Evolutionary conservation across 1,140 invertebrate species (phyloP).

Genomic region (Drosophila azteca): DNA sequence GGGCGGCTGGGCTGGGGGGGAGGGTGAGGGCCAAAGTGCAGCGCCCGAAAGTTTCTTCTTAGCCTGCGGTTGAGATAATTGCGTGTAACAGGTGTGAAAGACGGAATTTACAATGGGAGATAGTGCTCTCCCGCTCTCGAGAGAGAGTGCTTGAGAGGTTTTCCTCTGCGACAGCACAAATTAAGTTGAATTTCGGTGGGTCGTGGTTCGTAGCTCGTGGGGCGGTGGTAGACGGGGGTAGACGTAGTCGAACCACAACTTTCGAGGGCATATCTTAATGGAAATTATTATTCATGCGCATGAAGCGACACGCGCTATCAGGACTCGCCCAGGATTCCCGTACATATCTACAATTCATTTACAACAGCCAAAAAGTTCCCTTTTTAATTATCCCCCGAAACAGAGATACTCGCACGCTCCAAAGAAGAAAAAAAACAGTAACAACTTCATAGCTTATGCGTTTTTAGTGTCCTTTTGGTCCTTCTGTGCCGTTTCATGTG

Average conservation of each 20-base stretch:
- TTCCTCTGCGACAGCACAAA: slow-evolving; percentile 50
- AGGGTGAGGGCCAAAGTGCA: slow-evolving; percentile 40
- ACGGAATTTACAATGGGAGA: slow-evolving; percentile 78
- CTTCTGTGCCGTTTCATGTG: too few species aligned
- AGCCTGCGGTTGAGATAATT: slow-evolving; percentile 69
- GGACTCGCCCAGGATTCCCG: slow-evolving; percentile 31
- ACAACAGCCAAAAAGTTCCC: slow-evolving; percentile 12
- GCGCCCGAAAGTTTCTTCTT: slow-evolving; percentile 63
- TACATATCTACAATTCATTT: slow-evolving; percentile 54
- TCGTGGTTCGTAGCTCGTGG: too few species aligned
- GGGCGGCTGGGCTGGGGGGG: too few species aligned
- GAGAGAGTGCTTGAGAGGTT: slow-evolving; percentile 31
- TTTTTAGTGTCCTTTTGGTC: slow-evolving; percentile 49
- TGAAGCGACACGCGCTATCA: slow-evolving; percentile 45
- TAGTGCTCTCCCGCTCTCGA: slow-evolving; percentile 36
- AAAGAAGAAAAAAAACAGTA: slow-evolving; percentile 18
- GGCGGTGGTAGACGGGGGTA: background rate
- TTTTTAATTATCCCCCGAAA: slow-evolving; percentile 66
- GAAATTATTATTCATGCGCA: slow-evolving; percentile 72
- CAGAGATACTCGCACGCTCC: slow-evolving; percentile 20
- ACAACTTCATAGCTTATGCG: slow-evolving; percentile 56
- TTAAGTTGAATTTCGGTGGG: slow-evolving; percentile 58
- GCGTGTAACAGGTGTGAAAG: slow-evolving; percentile 82
- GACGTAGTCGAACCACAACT: background rate
- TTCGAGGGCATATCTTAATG: slow-evolving; percentile 50